phyloP scores from a whole-genome alignment of 2,113 vertebrate species.

The Rattus norvegicus region DNA sequence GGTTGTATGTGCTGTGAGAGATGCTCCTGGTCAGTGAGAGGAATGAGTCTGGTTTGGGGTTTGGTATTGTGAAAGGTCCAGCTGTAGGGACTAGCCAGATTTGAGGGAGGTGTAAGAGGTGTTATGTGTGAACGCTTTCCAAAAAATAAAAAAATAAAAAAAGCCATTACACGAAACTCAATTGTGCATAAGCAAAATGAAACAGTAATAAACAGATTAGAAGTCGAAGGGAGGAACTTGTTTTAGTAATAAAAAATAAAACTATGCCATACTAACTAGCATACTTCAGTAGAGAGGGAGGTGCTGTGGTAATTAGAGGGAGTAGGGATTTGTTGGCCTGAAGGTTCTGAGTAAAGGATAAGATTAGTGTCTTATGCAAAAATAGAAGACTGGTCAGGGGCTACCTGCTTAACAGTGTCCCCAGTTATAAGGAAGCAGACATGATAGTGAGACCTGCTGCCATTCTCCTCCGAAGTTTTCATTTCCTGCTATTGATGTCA shows the following conservation, averaged over 20 bases:
- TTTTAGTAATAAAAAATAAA: background rate
- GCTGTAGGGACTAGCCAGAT: too few relatives aligned
- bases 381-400: background rate
- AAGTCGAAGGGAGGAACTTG: background rate
- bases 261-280: background rate
- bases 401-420: too few relatives aligned
- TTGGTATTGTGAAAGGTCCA: background rate
- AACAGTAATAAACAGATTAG: background rate
- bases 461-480: background rate
- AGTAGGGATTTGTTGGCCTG: background rate
- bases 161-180: background rate
- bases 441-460: too few relatives aligned
- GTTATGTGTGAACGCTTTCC: background rate
- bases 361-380: background rate
- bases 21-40: background rate
- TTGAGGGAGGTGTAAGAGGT: background rate
- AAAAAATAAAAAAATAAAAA: background rate
- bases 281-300: background rate
- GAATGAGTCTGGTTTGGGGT: background rate
- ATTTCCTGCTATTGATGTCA: background rate
- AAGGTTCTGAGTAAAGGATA: background rate
- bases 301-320: background rate
- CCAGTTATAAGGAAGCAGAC: background rate
- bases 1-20: background rate
- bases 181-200: background rate